Conservation (phyloP, 2,888 invertebrate genomes). For the Syritta pipiens region DNA sequence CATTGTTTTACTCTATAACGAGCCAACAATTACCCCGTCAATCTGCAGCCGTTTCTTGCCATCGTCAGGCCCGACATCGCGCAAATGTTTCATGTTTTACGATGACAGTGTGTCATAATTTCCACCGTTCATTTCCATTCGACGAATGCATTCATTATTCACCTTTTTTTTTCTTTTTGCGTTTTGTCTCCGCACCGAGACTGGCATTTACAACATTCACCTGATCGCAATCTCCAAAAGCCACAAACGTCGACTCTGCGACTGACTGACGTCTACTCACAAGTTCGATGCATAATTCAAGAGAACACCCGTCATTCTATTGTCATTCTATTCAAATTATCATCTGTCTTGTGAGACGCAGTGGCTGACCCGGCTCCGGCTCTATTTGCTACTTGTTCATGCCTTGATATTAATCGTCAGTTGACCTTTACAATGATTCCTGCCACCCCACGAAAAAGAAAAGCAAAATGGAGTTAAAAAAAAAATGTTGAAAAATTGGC, state of each 20-base stretch:
- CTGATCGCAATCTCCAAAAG: constrained; percentile 63
- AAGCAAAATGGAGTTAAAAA: neutral
- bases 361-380: neutral
- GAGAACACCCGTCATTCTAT: constrained; percentile 68
- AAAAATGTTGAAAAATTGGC: constrained; percentile 38
- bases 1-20: constrained; percentile 61
- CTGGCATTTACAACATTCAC: constrained; percentile 19
- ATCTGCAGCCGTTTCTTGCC: constrained; percentile 39
- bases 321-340: constrained; percentile 69
- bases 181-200: neutral
- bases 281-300: constrained; percentile 67
- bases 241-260: constrained; percentile 2
- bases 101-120: constrained; percentile 69
- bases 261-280: constrained; percentile 57
- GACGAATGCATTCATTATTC: constrained; percentile 66
- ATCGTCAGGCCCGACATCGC: constrained; percentile 22
- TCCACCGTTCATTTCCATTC: constrained; percentile 64
- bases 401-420: constrained; percentile 62
- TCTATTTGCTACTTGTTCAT: constrained; percentile 44
- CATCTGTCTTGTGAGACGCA: constrained; percentile 51
- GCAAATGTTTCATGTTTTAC: constrained; percentile 64
- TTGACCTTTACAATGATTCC: constrained; percentile 61
- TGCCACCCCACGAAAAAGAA: neutral
- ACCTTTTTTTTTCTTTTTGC: constrained; percentile 7
- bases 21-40: constrained; percentile 67